Evolutionary conservation across 2,797 vertebrate genomes (phyloP).

Genomic region (Gephyroberyx darwinii): DNA sequence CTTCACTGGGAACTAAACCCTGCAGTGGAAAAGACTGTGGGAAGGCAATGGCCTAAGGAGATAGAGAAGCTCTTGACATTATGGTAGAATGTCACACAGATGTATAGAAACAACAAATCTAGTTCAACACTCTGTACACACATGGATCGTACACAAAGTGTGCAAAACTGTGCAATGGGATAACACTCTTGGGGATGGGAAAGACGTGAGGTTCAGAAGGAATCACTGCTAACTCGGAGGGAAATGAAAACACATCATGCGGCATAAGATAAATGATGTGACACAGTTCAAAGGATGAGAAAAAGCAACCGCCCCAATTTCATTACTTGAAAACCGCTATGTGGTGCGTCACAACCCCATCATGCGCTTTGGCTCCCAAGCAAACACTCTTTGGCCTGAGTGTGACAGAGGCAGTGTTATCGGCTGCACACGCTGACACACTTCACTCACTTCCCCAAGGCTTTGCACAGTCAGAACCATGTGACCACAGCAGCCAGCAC

Average conservation of each 20-base stretch:
- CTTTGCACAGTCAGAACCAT: slow-evolving; percentile 65
- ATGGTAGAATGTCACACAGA: slow-evolving; percentile 49
- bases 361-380: slow-evolving; percentile 62
- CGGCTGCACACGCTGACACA: slow-evolving; percentile 79
- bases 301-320: slow-evolving; percentile 50
- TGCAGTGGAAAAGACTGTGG: slow-evolving; percentile 63
- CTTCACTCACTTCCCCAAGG: slow-evolving; percentile 71
- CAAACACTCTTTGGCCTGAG: slow-evolving; percentile 77
- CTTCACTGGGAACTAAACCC: slow-evolving; percentile 63
- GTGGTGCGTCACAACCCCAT: slow-evolving; percentile 67
- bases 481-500: slow-evolving; percentile 67
- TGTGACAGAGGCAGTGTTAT: slow-evolving; percentile 79
- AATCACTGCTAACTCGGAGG: slow-evolving; percentile 36
- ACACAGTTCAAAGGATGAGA: slow-evolving; percentile 60
- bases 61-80: slow-evolving; percentile 60
- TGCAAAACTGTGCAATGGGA: slow-evolving; percentile 29
- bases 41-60: slow-evolving; percentile 65
- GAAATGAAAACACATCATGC: slow-evolving; percentile 52
- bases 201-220: slow-evolving; percentile 25
- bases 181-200: slow-evolving; percentile 28
- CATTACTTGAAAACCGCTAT: slow-evolving; percentile 59
- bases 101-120: slow-evolving; percentile 60
- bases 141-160: slow-evolving; percentile 29
- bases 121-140: slow-evolving; percentile 45
- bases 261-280: slow-evolving; percentile 55